Evolutionary conservation across 2,888 invertebrate species (phyloP).

Genomic region (Yponomeuta cagnagella): DNA sequence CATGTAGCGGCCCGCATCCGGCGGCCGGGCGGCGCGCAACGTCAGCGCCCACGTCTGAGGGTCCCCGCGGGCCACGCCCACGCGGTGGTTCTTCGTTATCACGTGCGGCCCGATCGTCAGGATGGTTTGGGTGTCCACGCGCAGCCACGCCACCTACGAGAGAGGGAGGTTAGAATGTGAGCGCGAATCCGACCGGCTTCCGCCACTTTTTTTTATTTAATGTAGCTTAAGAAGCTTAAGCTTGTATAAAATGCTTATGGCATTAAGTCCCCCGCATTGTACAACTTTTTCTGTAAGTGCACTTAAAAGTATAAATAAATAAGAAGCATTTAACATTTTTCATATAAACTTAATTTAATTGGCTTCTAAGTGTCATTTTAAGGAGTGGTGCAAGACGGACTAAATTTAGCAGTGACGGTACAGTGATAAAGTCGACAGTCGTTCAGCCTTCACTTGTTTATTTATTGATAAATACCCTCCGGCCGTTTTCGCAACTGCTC

Average conservation of each 20-base stretch:
- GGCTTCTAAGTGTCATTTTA: too few relatives aligned
- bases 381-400: too few relatives aligned
- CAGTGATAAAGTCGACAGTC: background rate
- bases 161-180: background rate
- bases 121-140: slow-evolving; percentile 92
- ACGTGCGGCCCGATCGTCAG: slow-evolving; percentile 90
- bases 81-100: slow-evolving; percentile 91
- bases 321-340: too few relatives aligned
- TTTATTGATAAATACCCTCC: background rate
- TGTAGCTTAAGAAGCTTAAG: too few relatives aligned
- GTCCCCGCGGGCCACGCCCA: slow-evolving; percentile 84
- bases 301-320: too few relatives aligned
- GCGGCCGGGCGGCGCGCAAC: slow-evolving; percentile 83
- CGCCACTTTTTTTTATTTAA: background rate
- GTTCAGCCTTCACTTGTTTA: background rate
- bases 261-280: too few relatives aligned
- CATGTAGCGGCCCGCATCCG: slow-evolving; percentile 89
- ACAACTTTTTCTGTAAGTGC: too few relatives aligned
- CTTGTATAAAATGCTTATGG: too few relatives aligned
- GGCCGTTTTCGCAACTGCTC: too few relatives aligned
- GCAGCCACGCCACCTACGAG: slow-evolving; percentile 88
- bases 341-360: too few relatives aligned
- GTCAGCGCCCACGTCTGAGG: slow-evolving; percentile 85
- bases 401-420: too few relatives aligned
- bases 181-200: background rate